Percentiles rank a stretch among this genome's conserved stretches.
These are phyloP conservation scores for Nansenia antarctica DNA, from an alignment of 2,113 vertebrate genomes.

Conservation along the genomic window DNA sequence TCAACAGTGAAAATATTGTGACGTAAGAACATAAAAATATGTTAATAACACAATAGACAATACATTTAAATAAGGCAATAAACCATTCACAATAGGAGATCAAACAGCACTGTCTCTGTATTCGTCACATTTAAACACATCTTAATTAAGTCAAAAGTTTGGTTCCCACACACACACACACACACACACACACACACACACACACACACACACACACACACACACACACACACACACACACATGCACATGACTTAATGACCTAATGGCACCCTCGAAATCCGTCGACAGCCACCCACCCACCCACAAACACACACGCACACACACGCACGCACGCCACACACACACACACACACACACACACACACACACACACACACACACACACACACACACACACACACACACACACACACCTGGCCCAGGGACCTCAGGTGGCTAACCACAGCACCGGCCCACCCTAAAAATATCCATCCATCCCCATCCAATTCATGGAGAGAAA, in stretches of 20 bases:
- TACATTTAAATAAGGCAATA: too few species aligned
- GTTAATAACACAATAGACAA: too few species aligned
- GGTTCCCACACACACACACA: too few species aligned
- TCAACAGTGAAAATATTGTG: too few species aligned
- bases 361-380: not conserved
- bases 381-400: not conserved
- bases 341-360: slow-evolving; percentile 3
- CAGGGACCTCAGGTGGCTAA: slow-evolving; percentile 40
- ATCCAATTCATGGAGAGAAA: slow-evolving; percentile 34
- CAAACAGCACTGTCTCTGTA: too few species aligned
- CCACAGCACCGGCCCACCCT: slow-evolving; percentile 10
- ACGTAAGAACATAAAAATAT: too few species aligned
- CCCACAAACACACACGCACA: not conserved
- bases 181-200: too few species aligned
- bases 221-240: not conserved
- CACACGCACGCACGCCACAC: slow-evolving; percentile 38
- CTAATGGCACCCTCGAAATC: not conserved
- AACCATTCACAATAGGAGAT: too few species aligned
- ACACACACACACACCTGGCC: slow-evolving; percentile 41
- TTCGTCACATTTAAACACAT: too few species aligned
- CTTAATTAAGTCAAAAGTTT: too few species aligned
- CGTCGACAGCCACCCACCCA: not conserved
- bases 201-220: too few species aligned
- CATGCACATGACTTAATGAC: not conserved
- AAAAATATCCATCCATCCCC: slow-evolving; percentile 31